These are phyloP conservation scores for Bemisia tabaci DNA, from an alignment of 1,140 invertebrate species.

Conservation along the genomic window DNA sequence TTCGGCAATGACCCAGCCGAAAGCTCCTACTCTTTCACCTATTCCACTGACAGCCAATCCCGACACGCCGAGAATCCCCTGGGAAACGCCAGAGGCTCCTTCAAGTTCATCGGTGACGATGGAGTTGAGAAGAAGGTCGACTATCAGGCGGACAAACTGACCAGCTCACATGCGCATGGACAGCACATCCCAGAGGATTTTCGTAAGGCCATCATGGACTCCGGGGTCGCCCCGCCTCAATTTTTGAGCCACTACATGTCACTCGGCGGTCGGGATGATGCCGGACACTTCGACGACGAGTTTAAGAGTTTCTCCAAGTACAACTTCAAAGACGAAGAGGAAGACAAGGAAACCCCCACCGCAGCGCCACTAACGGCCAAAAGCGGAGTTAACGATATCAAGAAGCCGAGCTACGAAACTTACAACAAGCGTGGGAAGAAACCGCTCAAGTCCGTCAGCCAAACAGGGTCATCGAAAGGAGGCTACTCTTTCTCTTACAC, in stretches of 20 bases:
- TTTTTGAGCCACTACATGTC: neutral
- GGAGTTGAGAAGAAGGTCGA: neutral
- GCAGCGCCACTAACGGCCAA: neutral
- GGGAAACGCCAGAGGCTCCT: neutral
- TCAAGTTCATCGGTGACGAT: neutral
- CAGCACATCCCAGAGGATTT: neutral
- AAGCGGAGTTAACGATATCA: neutral
- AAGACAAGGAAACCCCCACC: neutral
- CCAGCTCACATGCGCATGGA: neutral
- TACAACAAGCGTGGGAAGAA: neutral
- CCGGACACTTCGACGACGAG: neutral
- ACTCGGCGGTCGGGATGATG: neutral
- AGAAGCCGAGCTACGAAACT: neutral
- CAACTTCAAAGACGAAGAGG: neutral
- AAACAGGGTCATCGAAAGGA: neutral
- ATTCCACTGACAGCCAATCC: neutral
- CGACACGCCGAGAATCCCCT: neutral
- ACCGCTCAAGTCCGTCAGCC: neutral
- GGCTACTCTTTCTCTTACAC: neutral
- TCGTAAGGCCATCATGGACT: neutral
- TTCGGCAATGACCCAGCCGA: neutral
- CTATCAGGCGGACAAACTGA: neutral
- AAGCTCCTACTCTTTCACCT: neutral
- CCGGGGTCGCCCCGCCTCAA: neutral
- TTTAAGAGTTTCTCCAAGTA: neutral